Conservation (phyloP, 92 coral and sea anemone species). For the Phenganax marumi region DNA sequence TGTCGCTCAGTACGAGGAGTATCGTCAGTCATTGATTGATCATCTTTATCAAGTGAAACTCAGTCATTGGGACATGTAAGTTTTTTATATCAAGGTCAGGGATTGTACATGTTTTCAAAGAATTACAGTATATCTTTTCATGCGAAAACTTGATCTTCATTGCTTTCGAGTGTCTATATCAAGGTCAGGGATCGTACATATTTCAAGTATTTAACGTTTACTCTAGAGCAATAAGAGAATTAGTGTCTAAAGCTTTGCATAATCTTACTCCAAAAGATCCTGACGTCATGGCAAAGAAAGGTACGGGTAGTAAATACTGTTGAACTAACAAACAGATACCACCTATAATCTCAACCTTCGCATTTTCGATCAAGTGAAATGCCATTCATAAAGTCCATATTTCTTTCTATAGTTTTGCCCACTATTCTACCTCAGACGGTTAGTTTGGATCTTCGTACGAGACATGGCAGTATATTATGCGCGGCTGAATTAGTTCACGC, state of each 20-base stretch:
- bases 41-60: constrained; percentile 73
- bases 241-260: constrained; percentile 81
- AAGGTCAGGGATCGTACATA: too few species aligned
- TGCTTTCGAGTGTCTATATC: too few species aligned
- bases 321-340: neutral
- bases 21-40: constrained; percentile 74
- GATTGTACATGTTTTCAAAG: neutral
- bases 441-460: constrained; percentile 73
- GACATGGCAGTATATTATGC: constrained; percentile 88
- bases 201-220: neutral
- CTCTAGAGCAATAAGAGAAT: constrained; percentile 74
- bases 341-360: too few species aligned
- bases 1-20: constrained; percentile 82
- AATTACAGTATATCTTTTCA: too few species aligned
- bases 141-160: too few species aligned
- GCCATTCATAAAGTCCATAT: too few species aligned
- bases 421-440: constrained; percentile 68
- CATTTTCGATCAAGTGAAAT: too few species aligned
- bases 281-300: constrained; percentile 74
- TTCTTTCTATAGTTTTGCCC: constrained; percentile 66
- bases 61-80: constrained; percentile 96
- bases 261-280: constrained; percentile 77
- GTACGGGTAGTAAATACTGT: constrained; percentile 29
- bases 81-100: too few species aligned
- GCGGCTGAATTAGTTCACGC: constrained; percentile 84